A percentile compares a stretch with the other conserved stretches of the same genome.
phyloP scores from a whole-genome alignment of 1,140 invertebrate genomes.

The Oedothorax gibbosus region DNA sequence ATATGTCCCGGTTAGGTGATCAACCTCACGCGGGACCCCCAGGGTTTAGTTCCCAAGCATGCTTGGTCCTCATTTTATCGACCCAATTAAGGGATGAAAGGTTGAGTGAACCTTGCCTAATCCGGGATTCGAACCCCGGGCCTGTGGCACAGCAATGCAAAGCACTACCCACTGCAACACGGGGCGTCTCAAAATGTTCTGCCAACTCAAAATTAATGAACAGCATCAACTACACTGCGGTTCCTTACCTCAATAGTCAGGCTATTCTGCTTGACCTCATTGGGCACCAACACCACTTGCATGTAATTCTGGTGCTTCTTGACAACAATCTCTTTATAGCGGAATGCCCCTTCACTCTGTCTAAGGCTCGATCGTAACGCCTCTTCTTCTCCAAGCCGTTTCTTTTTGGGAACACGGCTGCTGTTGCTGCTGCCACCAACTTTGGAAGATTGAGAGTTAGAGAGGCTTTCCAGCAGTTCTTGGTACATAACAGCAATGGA shows the following conservation, averaged over 20 bases:
- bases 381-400: slow-evolving; percentile 36
- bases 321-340: slow-evolving; percentile 75
- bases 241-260: slow-evolving; percentile 73
- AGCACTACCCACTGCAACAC: too few relatives aligned
- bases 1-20: too few relatives aligned
- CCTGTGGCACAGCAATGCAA: too few relatives aligned
- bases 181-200: too few relatives aligned
- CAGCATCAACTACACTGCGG: neutral
- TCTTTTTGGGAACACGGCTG: neutral
- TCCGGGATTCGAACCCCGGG: too few relatives aligned
- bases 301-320: slow-evolving; percentile 75
- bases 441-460: neutral
- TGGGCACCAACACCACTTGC: slow-evolving; percentile 75
- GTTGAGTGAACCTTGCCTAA: too few relatives aligned
- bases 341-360: slow-evolving; percentile 67
- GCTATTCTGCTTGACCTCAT: slow-evolving; percentile 72
- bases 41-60: too few relatives aligned
- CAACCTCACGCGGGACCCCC: too few relatives aligned
- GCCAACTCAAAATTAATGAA: too few relatives aligned
- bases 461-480: neutral
- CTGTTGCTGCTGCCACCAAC: neutral
- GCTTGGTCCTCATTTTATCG: too few relatives aligned
- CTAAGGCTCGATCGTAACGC: slow-evolving; percentile 40
- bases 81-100: too few relatives aligned
- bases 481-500: neutral